Percentiles rank a stretch among this genome's conserved stretches.
These are phyloP conservation scores for Leptopilina drosophilae DNA, from an alignment of 2,888 invertebrate genomes.

Conservation along the genomic window DNA sequence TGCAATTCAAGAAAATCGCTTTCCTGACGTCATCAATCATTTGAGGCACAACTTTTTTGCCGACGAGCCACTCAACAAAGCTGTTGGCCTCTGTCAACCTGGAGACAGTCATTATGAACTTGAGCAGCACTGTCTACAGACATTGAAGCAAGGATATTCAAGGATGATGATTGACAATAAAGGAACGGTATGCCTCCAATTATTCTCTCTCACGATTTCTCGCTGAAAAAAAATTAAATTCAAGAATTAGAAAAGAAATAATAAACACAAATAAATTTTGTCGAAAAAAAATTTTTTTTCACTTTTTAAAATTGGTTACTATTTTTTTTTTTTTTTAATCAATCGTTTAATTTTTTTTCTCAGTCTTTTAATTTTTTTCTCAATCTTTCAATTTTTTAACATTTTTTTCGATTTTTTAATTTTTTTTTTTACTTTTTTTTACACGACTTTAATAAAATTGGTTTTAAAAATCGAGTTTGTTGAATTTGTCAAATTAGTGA, in stretches of 20 bases:
- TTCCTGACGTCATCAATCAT: conserved; percentile 83
- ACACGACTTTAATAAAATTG: too few species aligned
- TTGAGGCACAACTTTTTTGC: conserved; percentile 87
- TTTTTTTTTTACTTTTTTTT: too few species aligned
- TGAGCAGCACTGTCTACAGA: conserved; percentile 85
- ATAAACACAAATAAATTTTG: not conserved
- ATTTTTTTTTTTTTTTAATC: too few species aligned
- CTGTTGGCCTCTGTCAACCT: conserved; percentile 84
- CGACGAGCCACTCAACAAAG: conserved; percentile 89
- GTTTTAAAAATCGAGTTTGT: too few species aligned
- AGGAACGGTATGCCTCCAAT: conserved; percentile 79
- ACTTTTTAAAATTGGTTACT: too few species aligned
- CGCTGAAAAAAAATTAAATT: not conserved
- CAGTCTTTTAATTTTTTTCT: too few species aligned
- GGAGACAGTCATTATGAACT: conserved; percentile 85
- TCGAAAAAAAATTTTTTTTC: not conserved
- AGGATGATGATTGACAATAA: conserved; percentile 82
- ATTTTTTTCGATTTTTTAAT: too few species aligned
- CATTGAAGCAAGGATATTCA: conserved; percentile 86
- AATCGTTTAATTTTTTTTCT: too few species aligned
- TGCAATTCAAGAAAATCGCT: conserved; percentile 78
- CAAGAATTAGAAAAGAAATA: not conserved
- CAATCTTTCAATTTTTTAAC: too few species aligned
- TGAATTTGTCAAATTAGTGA: too few species aligned
- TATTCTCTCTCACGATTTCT: not conserved